A percentile compares a stretch with the other conserved stretches of the same genome.
Conservation (phyloP, 2,797 vertebrate species). For the Platalea minor region DNA sequence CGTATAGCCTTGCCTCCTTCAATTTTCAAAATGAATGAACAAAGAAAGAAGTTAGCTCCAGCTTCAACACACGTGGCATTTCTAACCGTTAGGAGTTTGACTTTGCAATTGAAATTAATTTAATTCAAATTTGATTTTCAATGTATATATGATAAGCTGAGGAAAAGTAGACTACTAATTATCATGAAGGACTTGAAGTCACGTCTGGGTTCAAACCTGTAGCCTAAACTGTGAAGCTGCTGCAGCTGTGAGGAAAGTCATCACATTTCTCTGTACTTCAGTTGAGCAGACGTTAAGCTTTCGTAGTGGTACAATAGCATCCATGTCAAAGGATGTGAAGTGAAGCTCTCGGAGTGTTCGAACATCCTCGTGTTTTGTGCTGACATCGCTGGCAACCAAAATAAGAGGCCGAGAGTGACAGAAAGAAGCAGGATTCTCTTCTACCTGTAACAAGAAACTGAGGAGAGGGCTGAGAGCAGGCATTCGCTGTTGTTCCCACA, state of each 20-base stretch:
- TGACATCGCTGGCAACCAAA: not conserved
- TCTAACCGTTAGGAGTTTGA: not conserved
- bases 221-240: not conserved
- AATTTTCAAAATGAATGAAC: not conserved
- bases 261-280: not conserved
- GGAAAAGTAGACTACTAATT: not conserved
- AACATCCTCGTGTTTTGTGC: not conserved
- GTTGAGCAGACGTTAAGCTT: not conserved
- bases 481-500: not conserved
- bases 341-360: not conserved
- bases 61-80: not conserved
- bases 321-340: not conserved
- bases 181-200: not conserved
- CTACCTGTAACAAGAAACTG: not conserved
- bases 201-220: not conserved
- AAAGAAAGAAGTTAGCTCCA: not conserved
- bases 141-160: not conserved
- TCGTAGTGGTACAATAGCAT: not conserved
- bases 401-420: not conserved
- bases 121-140: not conserved
- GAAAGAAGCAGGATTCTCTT: not conserved
- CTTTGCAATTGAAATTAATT: not conserved
- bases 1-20: not conserved
- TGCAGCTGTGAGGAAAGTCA: not conserved
- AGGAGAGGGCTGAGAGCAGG: not conserved